Evolutionary conservation across 37 sponge, comb jelly and placozoan species (phyloP).

Genomic region (Chondrosia reniformis): DNA sequence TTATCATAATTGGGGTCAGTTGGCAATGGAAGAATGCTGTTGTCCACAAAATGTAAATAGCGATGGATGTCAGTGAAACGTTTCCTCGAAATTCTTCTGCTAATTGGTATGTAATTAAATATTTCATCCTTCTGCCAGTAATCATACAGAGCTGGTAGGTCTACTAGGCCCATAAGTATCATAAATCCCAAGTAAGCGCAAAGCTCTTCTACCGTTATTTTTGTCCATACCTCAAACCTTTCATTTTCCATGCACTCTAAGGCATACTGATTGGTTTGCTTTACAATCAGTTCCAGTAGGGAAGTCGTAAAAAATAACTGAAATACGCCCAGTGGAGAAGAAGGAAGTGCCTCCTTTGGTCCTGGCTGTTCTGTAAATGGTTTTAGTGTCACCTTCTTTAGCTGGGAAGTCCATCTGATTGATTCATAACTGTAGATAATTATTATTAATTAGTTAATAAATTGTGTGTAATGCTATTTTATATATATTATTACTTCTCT

Average conservation of each 20-base stretch:
- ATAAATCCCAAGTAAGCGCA: neutral
- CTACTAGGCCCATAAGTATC: neutral
- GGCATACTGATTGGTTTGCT: slow-evolving; percentile 5
- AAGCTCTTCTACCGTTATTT: neutral
- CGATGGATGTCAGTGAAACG: neutral
- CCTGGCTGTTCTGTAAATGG: no score
- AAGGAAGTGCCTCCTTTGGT: no score
- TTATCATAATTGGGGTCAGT: neutral
- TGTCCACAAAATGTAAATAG: neutral
- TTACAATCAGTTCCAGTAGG: neutral
- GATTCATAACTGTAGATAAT: no score
- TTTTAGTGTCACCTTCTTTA: no score
- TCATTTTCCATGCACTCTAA: no score
- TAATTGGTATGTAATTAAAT: neutral
- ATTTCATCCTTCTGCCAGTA: slow-evolving; percentile 3
- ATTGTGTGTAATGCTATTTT: no score
- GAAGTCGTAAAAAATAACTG: neutral
- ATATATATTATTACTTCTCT: no score
- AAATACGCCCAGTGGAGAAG: neutral
- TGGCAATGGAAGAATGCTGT: neutral
- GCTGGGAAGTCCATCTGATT: no score
- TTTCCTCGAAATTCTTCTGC: neutral
- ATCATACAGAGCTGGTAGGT: neutral
- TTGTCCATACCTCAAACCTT: neutral
- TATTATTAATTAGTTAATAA: no score